Base-by-base conservation (phyloP, 92 coral and sea anemone genomes). In the Ricordea florida region DNA sequence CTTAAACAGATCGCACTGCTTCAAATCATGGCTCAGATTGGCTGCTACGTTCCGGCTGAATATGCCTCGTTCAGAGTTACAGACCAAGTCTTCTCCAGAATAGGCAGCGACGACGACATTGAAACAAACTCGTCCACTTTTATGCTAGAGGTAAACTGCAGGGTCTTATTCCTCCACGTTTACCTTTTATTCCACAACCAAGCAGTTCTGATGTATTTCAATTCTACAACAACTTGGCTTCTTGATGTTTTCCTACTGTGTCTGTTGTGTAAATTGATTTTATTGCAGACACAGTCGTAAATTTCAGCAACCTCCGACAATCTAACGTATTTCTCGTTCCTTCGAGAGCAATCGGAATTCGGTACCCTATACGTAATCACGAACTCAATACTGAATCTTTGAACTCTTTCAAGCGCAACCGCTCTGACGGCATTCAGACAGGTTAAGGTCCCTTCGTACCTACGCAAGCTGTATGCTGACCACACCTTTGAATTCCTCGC, bases 11-110 rank as follows among this genome's bases (percentile, higher is more conserved):
- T 92, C 17, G 96, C 96, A 3, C 58, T 94, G 61, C 89, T 94
- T 21, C 98, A 94, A 70, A 80, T 94, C 69, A 94, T 92, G 98
- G 98, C 98, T 3, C 98, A 94, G 83, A 92, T 94, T 46, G 98
- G 98, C 7, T 92, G 94, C 50, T 92, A 81, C 49, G 93, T 94
- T 7, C 98, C 98, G n/a, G 98, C 97, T 9, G 93, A 86, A 47
- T 94, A 94, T 37, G 97, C 97, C 13, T 94, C 97, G 15, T 94
- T 94, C 50, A 88, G 98, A 62, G 83, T 85, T 32, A 86, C 98
- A 29, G 96, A 90, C 56, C 98, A 94, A 55, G 81, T 94, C 38
- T 92, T 94, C 73, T 85, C 98, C 14, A 86, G 98, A 44, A 94
- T 94, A 35, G 98, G 98, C 22, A 94, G 98, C 61, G 98, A 94